Evolutionary conservation across 2,797 vertebrate species (phyloP).

Genomic region (Orientallactaga sibirica): DNA sequence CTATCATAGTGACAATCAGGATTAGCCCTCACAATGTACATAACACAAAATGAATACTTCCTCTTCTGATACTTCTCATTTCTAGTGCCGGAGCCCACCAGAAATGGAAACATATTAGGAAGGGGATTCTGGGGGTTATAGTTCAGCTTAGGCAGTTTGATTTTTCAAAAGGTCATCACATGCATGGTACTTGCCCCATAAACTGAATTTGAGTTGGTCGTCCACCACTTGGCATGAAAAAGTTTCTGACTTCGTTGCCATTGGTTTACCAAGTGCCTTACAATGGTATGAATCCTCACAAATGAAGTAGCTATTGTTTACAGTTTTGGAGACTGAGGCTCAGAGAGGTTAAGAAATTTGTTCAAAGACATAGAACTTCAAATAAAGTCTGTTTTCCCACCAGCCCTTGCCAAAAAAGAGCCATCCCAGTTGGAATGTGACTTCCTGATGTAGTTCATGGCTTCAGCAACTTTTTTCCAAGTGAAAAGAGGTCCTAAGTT

Average conservation of each 20-base stretch:
- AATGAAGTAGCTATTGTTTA: neutral
- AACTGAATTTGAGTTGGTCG: constrained; percentile 17
- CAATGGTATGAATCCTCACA: neutral
- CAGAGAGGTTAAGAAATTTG: constrained; percentile 15
- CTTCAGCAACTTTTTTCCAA: neutral
- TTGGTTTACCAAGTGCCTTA: neutral
- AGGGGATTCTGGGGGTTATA: neutral
- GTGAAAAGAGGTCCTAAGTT: constrained; percentile 23
- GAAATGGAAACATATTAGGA: no score
- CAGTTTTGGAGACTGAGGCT: neutral
- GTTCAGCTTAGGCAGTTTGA: neutral
- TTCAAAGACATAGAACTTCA: neutral
- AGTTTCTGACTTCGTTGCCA: neutral
- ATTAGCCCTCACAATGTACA: no score
- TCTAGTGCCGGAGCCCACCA: no score
- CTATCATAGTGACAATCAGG: no score
- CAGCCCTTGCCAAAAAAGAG: constrained; percentile 6
- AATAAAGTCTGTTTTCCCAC: constrained; percentile 25
- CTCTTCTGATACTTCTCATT: neutral
- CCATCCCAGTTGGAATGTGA: neutral
- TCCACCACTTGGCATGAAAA: neutral
- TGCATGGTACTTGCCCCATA: neutral
- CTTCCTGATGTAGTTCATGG: constrained; percentile 5
- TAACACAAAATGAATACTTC: neutral
- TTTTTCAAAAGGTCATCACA: neutral